Evolutionary conservation across 2,888 invertebrate genomes (phyloP).

Genomic region (Andrena flavipes): DNA sequence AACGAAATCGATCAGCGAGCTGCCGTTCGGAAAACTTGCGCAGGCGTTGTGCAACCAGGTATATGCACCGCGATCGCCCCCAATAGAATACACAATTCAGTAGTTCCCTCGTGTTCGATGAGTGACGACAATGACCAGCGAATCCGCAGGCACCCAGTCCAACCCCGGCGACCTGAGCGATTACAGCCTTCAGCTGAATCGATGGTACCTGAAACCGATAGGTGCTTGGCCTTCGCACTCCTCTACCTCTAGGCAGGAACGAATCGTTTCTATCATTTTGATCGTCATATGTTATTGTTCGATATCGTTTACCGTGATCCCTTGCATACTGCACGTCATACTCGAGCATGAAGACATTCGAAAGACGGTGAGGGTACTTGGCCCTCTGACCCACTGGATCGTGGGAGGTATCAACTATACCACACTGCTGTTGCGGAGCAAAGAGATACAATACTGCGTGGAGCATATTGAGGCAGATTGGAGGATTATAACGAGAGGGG

Average conservation of each 20-base stretch:
- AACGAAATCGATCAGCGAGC: background rate
- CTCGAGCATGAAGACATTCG: constrained; percentile 49
- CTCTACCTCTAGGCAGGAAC: constrained; percentile 22
- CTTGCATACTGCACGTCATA: constrained; percentile 63
- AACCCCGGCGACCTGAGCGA: constrained; percentile 26
- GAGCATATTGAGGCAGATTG: constrained; percentile 71
- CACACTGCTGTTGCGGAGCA: constrained; percentile 57
- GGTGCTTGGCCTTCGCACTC: constrained; percentile 61
- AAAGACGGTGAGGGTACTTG: constrained; percentile 60
- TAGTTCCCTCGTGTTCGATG: constrained; percentile 1
- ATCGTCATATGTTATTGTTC: constrained; percentile 45
- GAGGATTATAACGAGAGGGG: constrained; percentile 35
- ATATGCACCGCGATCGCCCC: background rate
- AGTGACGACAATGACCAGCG: background rate
- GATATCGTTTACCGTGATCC: constrained; percentile 66
- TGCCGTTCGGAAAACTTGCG: background rate
- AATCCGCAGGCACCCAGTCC: background rate
- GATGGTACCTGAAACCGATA: constrained; percentile 64
- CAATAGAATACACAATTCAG: constrained; percentile 2
- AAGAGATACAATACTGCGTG: constrained; percentile 68
- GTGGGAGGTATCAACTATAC: constrained; percentile 72
- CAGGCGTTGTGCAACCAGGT: constrained; percentile 11
- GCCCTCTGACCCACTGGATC: constrained; percentile 71
- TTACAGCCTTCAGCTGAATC: constrained; percentile 63
- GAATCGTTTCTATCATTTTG: constrained; percentile 14